Percentiles rank a stretch among this genome's conserved stretches.
These are phyloP conservation scores for Drosophila pullipes DNA, from an alignment of 2,888 invertebrate genomes.

Conservation along the genomic window DNA sequence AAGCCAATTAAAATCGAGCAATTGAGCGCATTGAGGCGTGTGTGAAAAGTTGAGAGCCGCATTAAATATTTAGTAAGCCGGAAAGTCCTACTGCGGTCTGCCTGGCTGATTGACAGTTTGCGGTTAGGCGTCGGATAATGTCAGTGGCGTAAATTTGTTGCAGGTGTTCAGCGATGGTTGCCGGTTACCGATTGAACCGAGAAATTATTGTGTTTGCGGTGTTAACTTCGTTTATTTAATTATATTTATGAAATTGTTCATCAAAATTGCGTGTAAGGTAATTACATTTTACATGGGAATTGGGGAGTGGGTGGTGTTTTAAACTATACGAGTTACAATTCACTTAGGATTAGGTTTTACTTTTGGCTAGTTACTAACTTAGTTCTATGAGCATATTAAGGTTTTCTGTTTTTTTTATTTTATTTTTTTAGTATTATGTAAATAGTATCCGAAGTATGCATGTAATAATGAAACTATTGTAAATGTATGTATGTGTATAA, in stretches of 20 bases:
- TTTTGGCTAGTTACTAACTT: conserved; percentile 55
- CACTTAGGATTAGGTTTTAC: conserved; percentile 55
- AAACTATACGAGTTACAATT: conserved; percentile 46
- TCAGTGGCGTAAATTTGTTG: conserved; percentile 42
- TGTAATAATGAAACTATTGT: conserved; percentile 28
- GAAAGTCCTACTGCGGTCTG: conserved; percentile 9
- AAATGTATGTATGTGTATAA: conserved; percentile 52
- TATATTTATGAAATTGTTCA: conserved; percentile 70
- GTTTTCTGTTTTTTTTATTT: conserved; percentile 6
- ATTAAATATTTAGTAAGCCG: conserved; percentile 71
- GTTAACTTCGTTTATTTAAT: conserved; percentile 78
- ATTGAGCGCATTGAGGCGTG: conserved; percentile 40
- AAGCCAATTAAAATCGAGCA: conserved; percentile 63
- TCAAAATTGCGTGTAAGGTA: conserved; percentile 72
- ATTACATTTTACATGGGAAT: conserved; percentile 71
- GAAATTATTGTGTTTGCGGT: conserved; percentile 56
- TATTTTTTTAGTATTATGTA: neutral
- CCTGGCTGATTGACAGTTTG: conserved; percentile 78
- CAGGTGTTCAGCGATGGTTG: conserved; percentile 58
- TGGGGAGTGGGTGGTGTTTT: conserved; percentile 10
- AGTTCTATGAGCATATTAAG: conserved; percentile 42
- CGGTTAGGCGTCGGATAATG: conserved; percentile 69
- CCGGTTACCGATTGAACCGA: neutral
- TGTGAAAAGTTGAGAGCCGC: conserved; percentile 19
- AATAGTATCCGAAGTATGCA: neutral